phyloP scores from a whole-genome alignment of 2,797 vertebrate species.

The Argyrosomus regius region DNA sequence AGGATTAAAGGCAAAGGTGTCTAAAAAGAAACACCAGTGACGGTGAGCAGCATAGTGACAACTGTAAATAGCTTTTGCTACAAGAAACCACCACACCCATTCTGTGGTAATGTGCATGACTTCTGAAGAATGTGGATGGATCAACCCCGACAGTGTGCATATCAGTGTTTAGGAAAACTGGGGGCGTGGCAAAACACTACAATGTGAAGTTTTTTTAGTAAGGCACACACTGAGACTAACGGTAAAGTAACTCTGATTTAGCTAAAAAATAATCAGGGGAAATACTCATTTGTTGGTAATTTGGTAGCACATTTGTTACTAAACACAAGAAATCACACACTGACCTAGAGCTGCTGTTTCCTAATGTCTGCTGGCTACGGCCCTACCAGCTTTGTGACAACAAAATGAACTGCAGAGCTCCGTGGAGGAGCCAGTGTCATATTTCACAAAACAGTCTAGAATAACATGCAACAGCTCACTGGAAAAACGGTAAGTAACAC shows the following conservation, averaged over 20 bases:
- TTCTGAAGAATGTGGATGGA: constrained; percentile 65
- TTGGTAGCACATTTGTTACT: too few relatives aligned
- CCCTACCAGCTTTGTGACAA: constrained; percentile 11
- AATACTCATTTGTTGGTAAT: neutral
- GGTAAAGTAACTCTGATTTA: neutral
- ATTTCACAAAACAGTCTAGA: constrained; percentile 42
- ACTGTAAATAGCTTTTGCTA: constrained; percentile 47
- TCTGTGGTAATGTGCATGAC: constrained; percentile 27
- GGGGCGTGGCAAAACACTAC: constrained; percentile 11
- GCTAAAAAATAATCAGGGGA: neutral
- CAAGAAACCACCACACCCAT: constrained; percentile 62
- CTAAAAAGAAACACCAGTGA: constrained; percentile 18
- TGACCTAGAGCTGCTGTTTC: constrained; percentile 16
- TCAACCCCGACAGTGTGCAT: constrained; percentile 16
- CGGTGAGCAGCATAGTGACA: constrained; percentile 15
- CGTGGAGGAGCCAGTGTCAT: constrained; percentile 16
- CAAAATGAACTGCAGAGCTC: constrained; percentile 29
- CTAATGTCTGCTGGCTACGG: constrained; percentile 23
- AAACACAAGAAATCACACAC: neutral
- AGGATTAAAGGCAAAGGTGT: constrained; percentile 35
- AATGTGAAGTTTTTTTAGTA: neutral
- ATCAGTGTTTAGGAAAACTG: constrained; percentile 5
- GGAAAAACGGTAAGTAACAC: neutral
- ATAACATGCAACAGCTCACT: constrained; percentile 16
- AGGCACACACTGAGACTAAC: neutral